A percentile compares a stretch with the other conserved stretches of the same genome.
Evolutionary conservation across 2,797 vertebrate species (phyloP).

Genomic region (Mionectes olivaceus): DNA sequence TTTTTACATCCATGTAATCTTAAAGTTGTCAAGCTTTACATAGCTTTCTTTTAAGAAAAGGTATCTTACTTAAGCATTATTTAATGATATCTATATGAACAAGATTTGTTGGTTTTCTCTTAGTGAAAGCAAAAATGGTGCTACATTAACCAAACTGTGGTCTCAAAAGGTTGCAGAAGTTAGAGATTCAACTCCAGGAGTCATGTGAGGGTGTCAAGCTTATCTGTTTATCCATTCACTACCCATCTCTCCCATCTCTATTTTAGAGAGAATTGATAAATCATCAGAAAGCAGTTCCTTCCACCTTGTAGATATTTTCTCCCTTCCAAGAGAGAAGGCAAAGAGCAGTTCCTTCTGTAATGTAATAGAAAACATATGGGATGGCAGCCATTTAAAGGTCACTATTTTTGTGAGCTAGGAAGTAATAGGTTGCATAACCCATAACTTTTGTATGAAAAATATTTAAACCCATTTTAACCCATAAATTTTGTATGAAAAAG

Average conservation of each 20-base stretch:
- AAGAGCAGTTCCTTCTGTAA: neutral
- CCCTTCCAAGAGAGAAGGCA: neutral
- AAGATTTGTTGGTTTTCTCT: neutral
- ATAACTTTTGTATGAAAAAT: neutral
- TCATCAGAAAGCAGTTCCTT: neutral
- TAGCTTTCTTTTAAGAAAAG: neutral
- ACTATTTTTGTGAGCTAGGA: neutral
- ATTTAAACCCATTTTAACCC: neutral
- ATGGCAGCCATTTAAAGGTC: neutral
- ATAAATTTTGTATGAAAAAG: neutral
- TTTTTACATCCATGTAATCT: neutral
- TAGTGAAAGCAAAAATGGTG: neutral
- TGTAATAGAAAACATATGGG: neutral
- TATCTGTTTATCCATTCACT: neutral
- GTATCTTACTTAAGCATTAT: neutral
- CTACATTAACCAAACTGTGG: neutral
- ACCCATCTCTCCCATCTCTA: neutral
- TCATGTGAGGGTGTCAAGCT: neutral
- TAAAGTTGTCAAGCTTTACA: neutral
- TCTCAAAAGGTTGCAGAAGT: neutral
- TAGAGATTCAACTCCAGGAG: neutral
- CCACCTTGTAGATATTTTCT: neutral
- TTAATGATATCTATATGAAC: neutral
- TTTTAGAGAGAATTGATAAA: neutral
- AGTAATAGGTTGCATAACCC: neutral